Evolutionary conservation across 2,888 invertebrate genomes (phyloP).

Genomic region (Rotaria macrura): DNA sequence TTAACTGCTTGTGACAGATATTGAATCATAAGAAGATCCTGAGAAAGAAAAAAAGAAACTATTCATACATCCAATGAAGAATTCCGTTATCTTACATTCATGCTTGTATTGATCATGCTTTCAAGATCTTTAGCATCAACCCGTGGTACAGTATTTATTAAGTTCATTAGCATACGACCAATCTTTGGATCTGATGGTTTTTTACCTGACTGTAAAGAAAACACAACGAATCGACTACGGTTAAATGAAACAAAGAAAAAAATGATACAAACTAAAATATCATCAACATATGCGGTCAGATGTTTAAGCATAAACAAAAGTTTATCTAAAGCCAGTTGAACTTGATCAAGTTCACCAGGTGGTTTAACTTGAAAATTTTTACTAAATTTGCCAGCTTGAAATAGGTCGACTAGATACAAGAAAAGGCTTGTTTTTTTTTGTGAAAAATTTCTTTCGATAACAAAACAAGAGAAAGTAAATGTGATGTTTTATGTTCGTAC

Average conservation of each 20-base stretch:
- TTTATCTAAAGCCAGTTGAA: constrained; percentile 52
- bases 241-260: too few relatives aligned
- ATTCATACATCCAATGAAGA: too few relatives aligned
- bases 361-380: constrained; percentile 61
- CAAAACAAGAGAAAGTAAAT: background rate
- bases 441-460: background rate
- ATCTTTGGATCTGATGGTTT: constrained; percentile 51
- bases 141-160: constrained; percentile 82
- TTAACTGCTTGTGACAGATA: constrained; percentile 87
- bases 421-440: too few relatives aligned
- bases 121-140: constrained; percentile 81
- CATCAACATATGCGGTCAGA: constrained; percentile 66
- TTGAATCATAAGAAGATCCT: constrained; percentile 85
- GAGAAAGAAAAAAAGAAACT: background rate
- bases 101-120: constrained; percentile 83
- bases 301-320: constrained; percentile 9
- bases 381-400: constrained; percentile 68
- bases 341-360: constrained; percentile 62
- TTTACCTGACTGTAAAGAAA: constrained; percentile 56
- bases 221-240: background rate
- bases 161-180: constrained; percentile 75
- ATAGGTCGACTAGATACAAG: constrained; percentile 57
- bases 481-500: constrained; percentile 37
- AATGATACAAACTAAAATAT: constrained; percentile 62
- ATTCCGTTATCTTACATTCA: constrained; percentile 58